A percentile compares a stretch with the other conserved stretches of the same genome.
Evolutionary conservation across 2,888 invertebrate species (phyloP).

Genomic region (Nephrotoma appendiculata): DNA sequence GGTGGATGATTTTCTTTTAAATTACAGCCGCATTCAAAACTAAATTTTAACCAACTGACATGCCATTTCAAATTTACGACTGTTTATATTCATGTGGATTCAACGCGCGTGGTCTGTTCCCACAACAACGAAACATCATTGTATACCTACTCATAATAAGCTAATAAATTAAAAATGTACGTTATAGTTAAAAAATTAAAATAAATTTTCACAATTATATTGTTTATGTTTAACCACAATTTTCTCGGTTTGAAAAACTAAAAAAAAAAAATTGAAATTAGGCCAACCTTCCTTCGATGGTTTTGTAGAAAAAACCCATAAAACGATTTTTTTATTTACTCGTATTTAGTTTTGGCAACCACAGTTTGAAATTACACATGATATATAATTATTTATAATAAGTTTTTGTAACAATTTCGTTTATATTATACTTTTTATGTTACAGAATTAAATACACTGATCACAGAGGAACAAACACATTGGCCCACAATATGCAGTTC

Average conservation of each 20-base stretch:
- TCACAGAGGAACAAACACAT: slow-evolving; percentile 1
- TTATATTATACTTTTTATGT: neutral
- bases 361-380: neutral
- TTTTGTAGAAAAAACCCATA: neutral
- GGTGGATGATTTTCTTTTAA: no score
- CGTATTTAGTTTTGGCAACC: neutral
- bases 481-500: neutral
- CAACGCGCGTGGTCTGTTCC: neutral
- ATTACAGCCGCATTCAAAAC: no score
- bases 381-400: neutral
- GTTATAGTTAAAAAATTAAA: neutral
- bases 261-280: neutral
- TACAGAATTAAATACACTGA: neutral
- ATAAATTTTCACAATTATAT: neutral
- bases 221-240: neutral
- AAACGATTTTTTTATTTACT: neutral
- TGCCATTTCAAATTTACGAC: neutral
- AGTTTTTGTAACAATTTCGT: neutral
- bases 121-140: neutral
- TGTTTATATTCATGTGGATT: neutral
- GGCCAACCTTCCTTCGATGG: neutral
- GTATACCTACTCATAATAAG: neutral
- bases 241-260: neutral
- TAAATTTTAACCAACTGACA: neutral
- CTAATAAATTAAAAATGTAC: neutral